phyloP scores from a whole-genome alignment of 53 echinoderm and acorn worm species.

The Actinopyga echinites region DNA sequence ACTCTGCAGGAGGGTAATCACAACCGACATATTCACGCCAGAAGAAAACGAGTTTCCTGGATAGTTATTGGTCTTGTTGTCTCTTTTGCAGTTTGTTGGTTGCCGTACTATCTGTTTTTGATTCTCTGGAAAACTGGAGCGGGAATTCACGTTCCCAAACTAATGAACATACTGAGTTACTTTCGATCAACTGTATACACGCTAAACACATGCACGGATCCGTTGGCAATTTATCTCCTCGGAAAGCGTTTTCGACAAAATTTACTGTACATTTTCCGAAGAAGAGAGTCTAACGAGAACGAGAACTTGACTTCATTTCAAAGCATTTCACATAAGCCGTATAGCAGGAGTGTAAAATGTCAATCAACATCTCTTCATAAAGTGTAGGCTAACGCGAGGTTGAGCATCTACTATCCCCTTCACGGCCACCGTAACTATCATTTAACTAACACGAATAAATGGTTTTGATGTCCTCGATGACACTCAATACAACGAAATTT shows the following conservation, averaged over 20 bases:
- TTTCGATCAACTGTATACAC: slow-evolving; percentile 17
- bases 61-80: slow-evolving; percentile 25
- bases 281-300: background rate
- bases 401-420: too few relatives aligned
- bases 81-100: slow-evolving; percentile 25
- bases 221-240: slow-evolving; percentile 25
- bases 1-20: slow-evolving; percentile 13
- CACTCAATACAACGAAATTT: too few relatives aligned
- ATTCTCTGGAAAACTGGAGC: background rate
- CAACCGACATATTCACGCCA: slow-evolving; percentile 19
- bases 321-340: slow-evolving; percentile 20
- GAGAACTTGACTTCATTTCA: slow-evolving; percentile 25
- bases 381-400: too few relatives aligned
- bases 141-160: background rate
- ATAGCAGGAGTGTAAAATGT: background rate
- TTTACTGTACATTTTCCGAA: background rate
- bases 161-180: background rate
- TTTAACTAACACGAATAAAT: too few relatives aligned
- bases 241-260: slow-evolving; percentile 17
- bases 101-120: slow-evolving; percentile 10
- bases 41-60: slow-evolving; percentile 26
- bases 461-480: too few relatives aligned
- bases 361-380: too few relatives aligned
- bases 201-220: slow-evolving; percentile 25
- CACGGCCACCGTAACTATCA: too few relatives aligned